Base-by-base conservation (phyloP, 64 coral and sea anemone genomes). In the Trachythela sp. region DNA sequence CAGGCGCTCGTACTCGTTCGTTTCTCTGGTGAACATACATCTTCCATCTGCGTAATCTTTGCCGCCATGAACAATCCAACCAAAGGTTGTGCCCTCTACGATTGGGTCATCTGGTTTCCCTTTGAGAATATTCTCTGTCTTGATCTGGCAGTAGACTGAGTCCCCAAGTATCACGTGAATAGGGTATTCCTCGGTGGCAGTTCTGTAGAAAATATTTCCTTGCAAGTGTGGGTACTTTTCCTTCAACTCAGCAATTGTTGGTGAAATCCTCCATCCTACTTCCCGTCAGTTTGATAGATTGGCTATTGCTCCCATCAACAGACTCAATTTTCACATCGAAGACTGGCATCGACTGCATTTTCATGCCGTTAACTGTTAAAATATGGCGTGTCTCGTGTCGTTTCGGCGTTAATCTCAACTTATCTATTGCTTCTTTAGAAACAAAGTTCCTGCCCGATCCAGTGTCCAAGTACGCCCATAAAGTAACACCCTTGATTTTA, bases 271-370 rank as follows among this genome's bases (percentile, higher is more conserved):
- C 64, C 88, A 6, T 90, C 9, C 31, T 80, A 36, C 75, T 80
- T 80, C 75, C 75, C 8, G 75, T 80, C 37, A 80, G 15, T 30
- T 80, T 18, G 10, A 80, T 38, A 17, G 2, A 9, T 30, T 80
- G 9, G 32, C 20, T 35, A 34, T 0, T 18, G 11, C 37, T 80
- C 8, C 37, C 75, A 80, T 80, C 75, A 10, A 80, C 33, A 13
- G 88, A 94, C 10, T 94, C 60, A 14, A 94, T 94, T 83, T 64
- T 36, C 1, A 89, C 34, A 27, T 88, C 38, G 36, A 48, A 94
- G 24, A 94, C 85, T 51, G 93, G 89, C 56, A 94, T 54, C 0
- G 89, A 88, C 64, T 94, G 67, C 54, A 40, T 76, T 86, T 89
- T 60, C 34, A 49, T 56, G 8, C 89, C 89, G n/a, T 88, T 94